phyloP scores from a whole-genome alignment of 1,140 invertebrate species.

The Adoxophyes honmai region DNA sequence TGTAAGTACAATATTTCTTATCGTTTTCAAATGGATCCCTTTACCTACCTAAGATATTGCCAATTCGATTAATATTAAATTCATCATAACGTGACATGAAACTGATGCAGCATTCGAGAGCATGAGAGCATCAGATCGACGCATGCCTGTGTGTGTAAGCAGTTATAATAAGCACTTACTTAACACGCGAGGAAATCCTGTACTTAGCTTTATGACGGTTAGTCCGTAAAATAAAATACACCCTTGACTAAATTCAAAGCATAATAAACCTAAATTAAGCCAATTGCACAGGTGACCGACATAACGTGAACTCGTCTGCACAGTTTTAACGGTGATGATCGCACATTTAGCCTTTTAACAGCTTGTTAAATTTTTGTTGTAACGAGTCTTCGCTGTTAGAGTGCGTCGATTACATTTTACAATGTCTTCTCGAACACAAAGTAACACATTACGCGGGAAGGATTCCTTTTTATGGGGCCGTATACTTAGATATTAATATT shows the following conservation, averaged over 20 bases:
- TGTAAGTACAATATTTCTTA: too few relatives aligned
- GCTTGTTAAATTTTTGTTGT: conserved; percentile 35
- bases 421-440: conserved; percentile 6
- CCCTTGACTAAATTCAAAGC: neutral
- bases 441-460: neutral
- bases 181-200: too few relatives aligned
- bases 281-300: conserved; percentile 48
- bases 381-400: conserved; percentile 19
- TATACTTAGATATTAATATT: conserved; percentile 5
- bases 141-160: too few relatives aligned
- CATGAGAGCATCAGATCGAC: too few relatives aligned
- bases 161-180: too few relatives aligned
- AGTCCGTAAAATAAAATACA: too few relatives aligned
- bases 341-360: conserved; percentile 30
- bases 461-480: conserved; percentile 5
- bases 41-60: too few relatives aligned
- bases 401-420: conserved; percentile 26
- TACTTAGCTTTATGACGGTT: too few relatives aligned
- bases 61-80: too few relatives aligned
- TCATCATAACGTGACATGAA: too few relatives aligned
- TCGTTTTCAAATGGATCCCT: too few relatives aligned
- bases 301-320: conserved; percentile 28
- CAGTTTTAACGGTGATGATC: conserved; percentile 29
- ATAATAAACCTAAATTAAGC: conserved; percentile 54
- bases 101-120: too few relatives aligned